Conservation (phyloP, 1,140 invertebrate species). For the Aricia agestis region DNA sequence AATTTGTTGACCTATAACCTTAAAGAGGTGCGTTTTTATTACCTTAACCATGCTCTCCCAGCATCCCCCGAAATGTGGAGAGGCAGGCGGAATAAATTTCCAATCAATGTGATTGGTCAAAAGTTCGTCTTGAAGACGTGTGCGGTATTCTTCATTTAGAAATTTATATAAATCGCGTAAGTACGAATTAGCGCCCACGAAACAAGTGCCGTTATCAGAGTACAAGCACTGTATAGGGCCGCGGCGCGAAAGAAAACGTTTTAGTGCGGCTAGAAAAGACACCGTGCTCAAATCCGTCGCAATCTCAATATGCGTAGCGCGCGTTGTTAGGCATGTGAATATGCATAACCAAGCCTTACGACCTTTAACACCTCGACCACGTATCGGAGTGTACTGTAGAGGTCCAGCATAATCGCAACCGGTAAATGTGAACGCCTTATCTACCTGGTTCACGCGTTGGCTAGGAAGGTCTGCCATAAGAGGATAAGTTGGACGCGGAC, state of each 20-base stretch:
- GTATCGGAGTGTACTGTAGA: slow-evolving; percentile 15
- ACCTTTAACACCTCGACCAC: slow-evolving; percentile 25
- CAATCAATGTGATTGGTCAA: slow-evolving; percentile 18
- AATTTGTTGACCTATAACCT: slow-evolving; percentile 25
- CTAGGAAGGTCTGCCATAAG: slow-evolving; percentile 25
- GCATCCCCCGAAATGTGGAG: slow-evolving; percentile 26
- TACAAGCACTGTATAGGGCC: slow-evolving; percentile 23
- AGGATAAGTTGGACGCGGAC: slow-evolving; percentile 21
- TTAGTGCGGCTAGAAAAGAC: slow-evolving; percentile 24
- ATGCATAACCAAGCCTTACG: too few species aligned
- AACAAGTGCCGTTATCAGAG: slow-evolving; percentile 22
- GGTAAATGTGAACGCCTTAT: slow-evolving; percentile 27
- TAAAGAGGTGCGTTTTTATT: slow-evolving; percentile 42
- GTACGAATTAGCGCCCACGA: slow-evolving; percentile 39
- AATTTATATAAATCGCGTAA: slow-evolving; percentile 40
- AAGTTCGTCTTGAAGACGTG: slow-evolving; percentile 17
- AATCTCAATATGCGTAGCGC: slow-evolving; percentile 6
- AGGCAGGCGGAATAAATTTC: too few species aligned
- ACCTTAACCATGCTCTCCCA: slow-evolving; percentile 29
- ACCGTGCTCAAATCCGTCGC: slow-evolving; percentile 20
- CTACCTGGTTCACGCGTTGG: slow-evolving; percentile 18
- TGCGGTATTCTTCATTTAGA: slow-evolving; percentile 31
- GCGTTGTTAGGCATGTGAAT: too few species aligned
- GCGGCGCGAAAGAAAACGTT: slow-evolving; percentile 26
- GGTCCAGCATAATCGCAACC: slow-evolving; percentile 26